Conservation (phyloP, 1,140 invertebrate genomes). For the Popillia japonica region DNA sequence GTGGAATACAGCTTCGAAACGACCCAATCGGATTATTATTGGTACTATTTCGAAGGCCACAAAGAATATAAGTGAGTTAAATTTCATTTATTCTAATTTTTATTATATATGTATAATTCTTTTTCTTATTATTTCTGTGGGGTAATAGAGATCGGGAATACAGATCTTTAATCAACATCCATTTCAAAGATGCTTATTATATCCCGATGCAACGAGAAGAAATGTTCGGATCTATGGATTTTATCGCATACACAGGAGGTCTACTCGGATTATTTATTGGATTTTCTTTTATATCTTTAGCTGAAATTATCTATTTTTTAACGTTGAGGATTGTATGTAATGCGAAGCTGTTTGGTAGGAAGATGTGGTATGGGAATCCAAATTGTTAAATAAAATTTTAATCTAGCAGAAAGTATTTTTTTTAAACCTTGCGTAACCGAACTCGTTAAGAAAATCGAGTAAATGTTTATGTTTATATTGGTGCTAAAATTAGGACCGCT, state of each 20-base stretch:
- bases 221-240: constrained; percentile 69
- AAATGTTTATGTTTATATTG: too few relatives aligned
- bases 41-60: constrained; percentile 16
- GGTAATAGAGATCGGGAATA: neutral
- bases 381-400: too few relatives aligned
- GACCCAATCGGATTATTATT: constrained; percentile 66
- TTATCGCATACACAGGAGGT: constrained; percentile 72
- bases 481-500: too few relatives aligned
- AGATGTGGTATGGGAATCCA: constrained; percentile 2
- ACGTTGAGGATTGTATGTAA: constrained; percentile 62
- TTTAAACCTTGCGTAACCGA: too few relatives aligned
- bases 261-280: constrained; percentile 71
- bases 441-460: too few relatives aligned
- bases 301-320: constrained; percentile 73
- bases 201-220: constrained; percentile 69
- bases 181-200: constrained; percentile 71
- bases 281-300: constrained; percentile 71
- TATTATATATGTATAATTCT: too few relatives aligned
- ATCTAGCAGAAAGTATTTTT: too few relatives aligned
- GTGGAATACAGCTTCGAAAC: constrained; percentile 71
- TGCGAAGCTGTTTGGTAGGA: constrained; percentile 45
- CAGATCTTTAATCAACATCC: neutral
- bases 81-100: too few relatives aligned
- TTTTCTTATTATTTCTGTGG: too few relatives aligned
- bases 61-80: neutral